Conservation (phyloP, 1,140 invertebrate species). For the Sitodiplosis mosellana region DNA sequence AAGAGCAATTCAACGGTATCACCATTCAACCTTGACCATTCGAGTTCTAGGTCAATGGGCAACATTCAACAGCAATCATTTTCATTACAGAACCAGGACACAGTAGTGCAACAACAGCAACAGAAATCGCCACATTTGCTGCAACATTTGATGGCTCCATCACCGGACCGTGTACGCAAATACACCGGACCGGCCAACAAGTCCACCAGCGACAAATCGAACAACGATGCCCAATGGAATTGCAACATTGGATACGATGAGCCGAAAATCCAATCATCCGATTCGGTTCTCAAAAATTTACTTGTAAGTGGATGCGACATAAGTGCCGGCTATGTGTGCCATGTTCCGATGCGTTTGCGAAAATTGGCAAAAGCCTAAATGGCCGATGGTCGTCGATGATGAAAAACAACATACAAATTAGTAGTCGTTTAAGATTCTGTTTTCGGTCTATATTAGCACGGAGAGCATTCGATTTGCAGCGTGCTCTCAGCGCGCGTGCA, state of each 20-base stretch:
- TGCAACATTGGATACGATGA: constrained; percentile 6
- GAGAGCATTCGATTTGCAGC: no score
- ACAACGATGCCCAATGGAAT: constrained; percentile 8
- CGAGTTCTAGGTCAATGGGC: neutral
- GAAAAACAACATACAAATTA: neutral
- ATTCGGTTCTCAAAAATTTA: constrained; percentile 68
- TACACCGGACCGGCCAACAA: constrained; percentile 9
- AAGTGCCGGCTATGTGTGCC: constrained; percentile 71
- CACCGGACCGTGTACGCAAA: constrained; percentile 2
- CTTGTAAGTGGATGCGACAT: constrained; percentile 82
- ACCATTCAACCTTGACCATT: neutral
- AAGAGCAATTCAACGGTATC: no score
- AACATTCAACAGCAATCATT: neutral
- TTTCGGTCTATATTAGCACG: no score
- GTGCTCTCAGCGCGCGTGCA: no score
- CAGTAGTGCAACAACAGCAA: neutral
- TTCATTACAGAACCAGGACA: neutral
- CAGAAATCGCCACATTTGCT: constrained; percentile 11
- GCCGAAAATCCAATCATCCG: constrained; percentile 21
- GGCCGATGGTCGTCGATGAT: neutral
- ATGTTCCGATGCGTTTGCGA: constrained; percentile 43
- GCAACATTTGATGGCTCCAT: constrained; percentile 16
- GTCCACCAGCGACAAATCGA: constrained; percentile 7
- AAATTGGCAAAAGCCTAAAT: constrained; percentile 22
- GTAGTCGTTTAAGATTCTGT: no score